These are phyloP conservation scores for Catocala sponsa DNA, from an alignment of 2,888 invertebrate genomes.

Conservation along the genomic window DNA sequence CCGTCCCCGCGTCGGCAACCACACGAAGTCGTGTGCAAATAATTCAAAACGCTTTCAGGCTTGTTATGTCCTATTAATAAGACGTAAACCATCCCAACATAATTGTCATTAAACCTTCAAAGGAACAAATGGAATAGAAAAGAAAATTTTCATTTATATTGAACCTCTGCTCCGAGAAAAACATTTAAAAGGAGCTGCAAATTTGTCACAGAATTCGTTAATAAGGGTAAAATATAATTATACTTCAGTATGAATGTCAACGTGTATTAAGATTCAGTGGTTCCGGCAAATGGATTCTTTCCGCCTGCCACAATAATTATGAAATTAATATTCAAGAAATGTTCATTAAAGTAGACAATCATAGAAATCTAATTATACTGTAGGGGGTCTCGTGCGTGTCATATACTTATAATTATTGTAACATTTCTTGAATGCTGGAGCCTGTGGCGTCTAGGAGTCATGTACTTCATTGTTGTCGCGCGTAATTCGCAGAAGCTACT, in stretches of 20 bases:
- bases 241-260: conserved; percentile 11
- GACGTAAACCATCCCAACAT: conserved; percentile 9
- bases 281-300: conserved; percentile 10
- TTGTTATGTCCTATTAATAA: conserved; percentile 13
- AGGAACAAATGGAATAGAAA: conserved; percentile 28
- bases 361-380: conserved; percentile 1
- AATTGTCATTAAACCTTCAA: conserved; percentile 16
- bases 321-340: conserved; percentile 2
- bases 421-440: too few species aligned
- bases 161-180: conserved; percentile 23
- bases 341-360: conserved; percentile 13
- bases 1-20: not conserved
- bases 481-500: too few species aligned
- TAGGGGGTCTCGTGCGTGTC: too few species aligned
- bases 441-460: too few species aligned
- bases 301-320: conserved; percentile 11
- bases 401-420: too few species aligned
- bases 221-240: conserved; percentile 16
- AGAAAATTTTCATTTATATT: conserved; percentile 44
- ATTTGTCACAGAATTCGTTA: conserved; percentile 27
- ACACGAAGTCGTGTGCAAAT: conserved; percentile 5
- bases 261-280: not conserved
- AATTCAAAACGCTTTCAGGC: conserved; percentile 3
- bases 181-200: conserved; percentile 24
- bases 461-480: too few species aligned